Evolutionary conservation across 64 coral and sea anemone genomes (phyloP), one percentile per base, ranked within the genome.

Genomic region (Stichodactyla mertensii): DNA sequence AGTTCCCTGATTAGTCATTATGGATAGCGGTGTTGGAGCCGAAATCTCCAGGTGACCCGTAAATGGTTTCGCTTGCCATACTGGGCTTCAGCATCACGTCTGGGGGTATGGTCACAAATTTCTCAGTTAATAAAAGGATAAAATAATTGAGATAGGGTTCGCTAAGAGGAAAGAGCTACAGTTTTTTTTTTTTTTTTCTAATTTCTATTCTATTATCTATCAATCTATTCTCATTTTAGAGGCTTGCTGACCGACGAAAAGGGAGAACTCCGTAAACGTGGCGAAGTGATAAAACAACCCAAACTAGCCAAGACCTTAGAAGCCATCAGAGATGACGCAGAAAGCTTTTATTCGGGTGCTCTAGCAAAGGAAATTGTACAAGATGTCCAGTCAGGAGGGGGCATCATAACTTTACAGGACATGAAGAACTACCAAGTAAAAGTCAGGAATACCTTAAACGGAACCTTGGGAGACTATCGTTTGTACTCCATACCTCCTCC

Each of bases 401-500:
- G 97, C 7, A 92, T 92, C 6, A 88, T 99, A 28, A 92, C 90
- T 0, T 16, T 90, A 9, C 86, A 99, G 0, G 97, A 99, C 54
- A 69, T 99, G 64, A 95, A 80, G 52, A 99, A 99, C 78, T 99
- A 99, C 51, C 88, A 19, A 90, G 97, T 95, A 14, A 95, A 92
- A 64, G 86, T 95, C 80, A 89, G 86, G 64, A 55, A 52, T 23
- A 83, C 97, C 16, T 71, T 99, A 85, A 62, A 51, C 10, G 90
- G 88, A 62, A 80, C 67, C 8, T 83, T 99, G 52, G 93, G 93
- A 36, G 82, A 87, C 4, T 92, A 94, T 57, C 86, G 87, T 16
- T 88, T 87, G 88, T 90, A 92, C n/a, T 95, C 97, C 4, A 92
- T 92, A 10, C 97, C 97, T 84, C 97, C 97, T 51, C 97, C 97